A percentile compares a stretch with the other conserved stretches of the same genome.
phyloP scores from a whole-genome alignment of 2,797 vertebrate genomes.

The Cyclopterus lumpus region DNA sequence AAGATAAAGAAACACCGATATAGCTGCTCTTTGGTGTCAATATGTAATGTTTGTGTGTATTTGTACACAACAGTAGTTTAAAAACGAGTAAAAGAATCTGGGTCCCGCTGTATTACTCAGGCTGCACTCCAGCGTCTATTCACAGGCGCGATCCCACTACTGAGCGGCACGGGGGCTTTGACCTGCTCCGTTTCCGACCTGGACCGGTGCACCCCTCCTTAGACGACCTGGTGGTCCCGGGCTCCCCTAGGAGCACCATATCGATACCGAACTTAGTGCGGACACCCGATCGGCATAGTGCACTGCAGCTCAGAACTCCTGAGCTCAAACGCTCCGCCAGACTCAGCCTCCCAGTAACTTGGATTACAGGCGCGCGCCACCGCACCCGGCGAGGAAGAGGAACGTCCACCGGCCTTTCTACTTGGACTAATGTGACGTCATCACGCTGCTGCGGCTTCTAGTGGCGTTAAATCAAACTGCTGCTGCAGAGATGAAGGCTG shows the following conservation, averaged over 20 bases:
- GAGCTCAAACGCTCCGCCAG: constrained; percentile 59
- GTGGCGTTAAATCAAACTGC: background rate
- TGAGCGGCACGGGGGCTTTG: constrained; percentile 77
- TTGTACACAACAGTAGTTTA: background rate
- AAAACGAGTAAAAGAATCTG: background rate
- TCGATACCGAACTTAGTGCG: constrained; percentile 71
- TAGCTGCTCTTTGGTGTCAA: background rate
- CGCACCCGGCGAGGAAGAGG: background rate
- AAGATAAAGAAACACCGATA: background rate
- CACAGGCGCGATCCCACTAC: constrained; percentile 78
- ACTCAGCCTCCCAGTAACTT: constrained; percentile 53
- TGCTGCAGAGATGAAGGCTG: background rate
- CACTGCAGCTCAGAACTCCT: constrained; percentile 49
- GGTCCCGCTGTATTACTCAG: constrained; percentile 48
- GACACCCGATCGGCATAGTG: constrained; percentile 60
- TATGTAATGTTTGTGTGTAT: background rate
- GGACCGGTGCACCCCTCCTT: constrained; percentile 78
- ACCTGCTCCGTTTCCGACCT: constrained; percentile 81
- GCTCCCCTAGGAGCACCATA: constrained; percentile 76
- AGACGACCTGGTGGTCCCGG: constrained; percentile 70
- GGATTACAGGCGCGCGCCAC: constrained; percentile 53
- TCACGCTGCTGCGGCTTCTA: background rate
- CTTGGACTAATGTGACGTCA: constrained; percentile 10
- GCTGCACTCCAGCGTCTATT: constrained; percentile 70
- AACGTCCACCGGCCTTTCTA: background rate